A percentile compares a stretch with the other conserved stretches of the same genome.
Evolutionary conservation across 2,888 invertebrate genomes (phyloP).

Genomic region (Augochlorella aurata): DNA sequence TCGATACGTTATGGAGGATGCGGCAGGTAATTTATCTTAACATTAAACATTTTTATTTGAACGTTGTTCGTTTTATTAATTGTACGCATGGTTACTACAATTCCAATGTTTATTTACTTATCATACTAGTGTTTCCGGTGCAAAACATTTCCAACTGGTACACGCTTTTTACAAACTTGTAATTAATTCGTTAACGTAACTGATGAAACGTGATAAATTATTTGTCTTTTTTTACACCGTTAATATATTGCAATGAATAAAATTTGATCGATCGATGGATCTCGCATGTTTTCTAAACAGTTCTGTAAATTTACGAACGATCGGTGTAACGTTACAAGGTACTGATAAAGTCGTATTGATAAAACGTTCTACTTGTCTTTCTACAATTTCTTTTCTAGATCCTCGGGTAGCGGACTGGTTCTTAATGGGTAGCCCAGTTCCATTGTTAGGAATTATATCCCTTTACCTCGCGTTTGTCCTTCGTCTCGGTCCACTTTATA

Average conservation of each 20-base stretch:
- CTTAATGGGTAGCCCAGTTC: constrained; percentile 76
- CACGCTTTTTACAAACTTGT: neutral
- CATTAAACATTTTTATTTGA: neutral
- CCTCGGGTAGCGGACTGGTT: constrained; percentile 78
- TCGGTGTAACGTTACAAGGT: neutral
- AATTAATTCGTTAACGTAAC: neutral
- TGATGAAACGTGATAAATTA: neutral
- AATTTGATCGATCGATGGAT: neutral
- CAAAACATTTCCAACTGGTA: neutral
- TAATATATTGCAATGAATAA: neutral
- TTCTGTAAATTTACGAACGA: neutral
- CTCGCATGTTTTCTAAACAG: neutral
- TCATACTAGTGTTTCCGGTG: neutral
- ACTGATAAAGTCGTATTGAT: neutral
- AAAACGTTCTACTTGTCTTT: constrained; percentile 1
- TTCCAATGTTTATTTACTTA: neutral
- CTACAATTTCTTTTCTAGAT: constrained; percentile 66
- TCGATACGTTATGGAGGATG: constrained; percentile 76
- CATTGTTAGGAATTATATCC: constrained; percentile 69
- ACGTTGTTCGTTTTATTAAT: neutral
- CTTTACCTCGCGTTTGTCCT: constrained; percentile 75
- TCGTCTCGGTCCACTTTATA: constrained; percentile 74
- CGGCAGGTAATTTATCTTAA: constrained; percentile 70
- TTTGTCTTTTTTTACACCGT: neutral
- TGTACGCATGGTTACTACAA: neutral